Base-by-base conservation (phyloP, 1,140 invertebrate species). In the Phortica variegata region DNA sequence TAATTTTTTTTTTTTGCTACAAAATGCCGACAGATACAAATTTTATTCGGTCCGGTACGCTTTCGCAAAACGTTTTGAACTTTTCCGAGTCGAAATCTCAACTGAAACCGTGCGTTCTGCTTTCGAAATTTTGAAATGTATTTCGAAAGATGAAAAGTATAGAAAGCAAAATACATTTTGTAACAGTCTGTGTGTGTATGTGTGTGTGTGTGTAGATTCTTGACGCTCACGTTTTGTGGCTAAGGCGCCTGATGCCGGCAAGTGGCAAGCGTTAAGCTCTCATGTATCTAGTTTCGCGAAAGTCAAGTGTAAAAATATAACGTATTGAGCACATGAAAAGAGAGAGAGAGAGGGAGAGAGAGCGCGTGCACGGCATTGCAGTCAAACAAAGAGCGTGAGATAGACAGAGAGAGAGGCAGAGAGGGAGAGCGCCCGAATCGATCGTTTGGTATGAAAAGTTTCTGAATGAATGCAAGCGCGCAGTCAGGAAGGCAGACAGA, bases 301-400 rank as follows among this genome's bases (percentile, higher is more conserved):
- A 59, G 63, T 47, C 63, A 52, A 63, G 60, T 68, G 63, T 68
- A 68, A 68, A 68, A 68, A 68, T 68, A 68, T 69, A 68, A 60
- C 8, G 12, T n/a, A 17, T 4, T 10, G 20, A 42, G 18, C 20
- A 21, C 3, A 21, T 23, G 20, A 42, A 12, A 42, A 20, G 12
- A 15, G 38, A 40, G 38, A 10, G 16, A 37, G 16, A 17, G 39
- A 43, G 47, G 55, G 47, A 23, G 36, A 16, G 15, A 47, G 23
- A 45, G 12, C 26, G 13, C 12, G 6, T 21, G 16, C n/a, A n/a
- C n/a, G n/a, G n/a, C n/a, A n/a, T n/a, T n/a, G n/a, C n/a, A n/a
- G n/a, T n/a, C n/a, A 20, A 5, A 40, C 5, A 40, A 38, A 45
- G 54, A 37, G 32, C 20, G 18, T 32, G 34, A 54, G 26, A 21